Evolutionary conservation across 2,113 vertebrate species (phyloP).

Genomic region (Monopterus albus): DNA sequence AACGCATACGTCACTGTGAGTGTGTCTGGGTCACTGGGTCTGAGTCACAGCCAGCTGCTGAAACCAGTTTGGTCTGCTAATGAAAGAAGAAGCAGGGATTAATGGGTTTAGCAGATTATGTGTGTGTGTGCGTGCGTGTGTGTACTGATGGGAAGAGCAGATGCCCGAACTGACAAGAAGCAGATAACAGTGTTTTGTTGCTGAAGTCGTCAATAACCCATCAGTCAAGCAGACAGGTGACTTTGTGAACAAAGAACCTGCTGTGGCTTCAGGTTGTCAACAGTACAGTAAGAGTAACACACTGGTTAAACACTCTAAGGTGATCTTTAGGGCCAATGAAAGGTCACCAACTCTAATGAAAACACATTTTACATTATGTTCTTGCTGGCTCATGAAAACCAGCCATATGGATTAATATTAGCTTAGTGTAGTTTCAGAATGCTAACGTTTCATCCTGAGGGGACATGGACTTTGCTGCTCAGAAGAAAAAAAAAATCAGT

Average conservation of each 20-base stretch:
- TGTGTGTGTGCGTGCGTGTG: neutral
- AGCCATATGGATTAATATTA: no score
- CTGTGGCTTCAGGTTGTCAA: neutral
- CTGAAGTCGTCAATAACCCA: conserved; percentile 41
- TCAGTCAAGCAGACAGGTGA: conserved; percentile 28
- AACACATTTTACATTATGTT: neutral
- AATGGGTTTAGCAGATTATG: neutral
- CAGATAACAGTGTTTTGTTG: conserved; percentile 32
- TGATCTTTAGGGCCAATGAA: no score
- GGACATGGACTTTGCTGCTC: no score
- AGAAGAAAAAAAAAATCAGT: no score
- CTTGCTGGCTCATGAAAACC: no score
- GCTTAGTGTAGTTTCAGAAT: no score
- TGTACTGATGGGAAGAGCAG: conserved; percentile 3
- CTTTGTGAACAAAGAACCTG: conserved; percentile 4
- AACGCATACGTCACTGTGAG: neutral
- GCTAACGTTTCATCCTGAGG: no score
- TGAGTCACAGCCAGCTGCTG: conserved; percentile 51
- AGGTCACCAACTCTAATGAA: no score
- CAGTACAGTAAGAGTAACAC: neutral
- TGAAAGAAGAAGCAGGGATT: conserved; percentile 31
- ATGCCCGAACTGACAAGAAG: neutral
- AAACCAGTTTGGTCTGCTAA: conserved; percentile 9
- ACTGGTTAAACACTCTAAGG: no score
- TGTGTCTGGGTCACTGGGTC: conserved; percentile 18